These are phyloP conservation scores for Aramus guarauna DNA, from an alignment of 2,113 vertebrate genomes.

Conservation along the genomic window DNA sequence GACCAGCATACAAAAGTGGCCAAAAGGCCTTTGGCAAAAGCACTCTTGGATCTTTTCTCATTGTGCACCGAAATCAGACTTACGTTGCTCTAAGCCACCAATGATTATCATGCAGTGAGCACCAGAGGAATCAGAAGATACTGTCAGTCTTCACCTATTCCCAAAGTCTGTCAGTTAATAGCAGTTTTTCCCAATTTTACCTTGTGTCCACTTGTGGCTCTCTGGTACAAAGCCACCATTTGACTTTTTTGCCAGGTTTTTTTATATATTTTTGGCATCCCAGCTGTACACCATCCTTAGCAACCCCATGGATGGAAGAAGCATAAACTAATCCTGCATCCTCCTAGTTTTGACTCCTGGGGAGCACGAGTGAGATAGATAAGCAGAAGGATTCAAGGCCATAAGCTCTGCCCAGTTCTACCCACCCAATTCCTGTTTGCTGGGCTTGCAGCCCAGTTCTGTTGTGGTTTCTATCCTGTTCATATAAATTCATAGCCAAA, in stretches of 20 bases:
- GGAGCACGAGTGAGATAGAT: not conserved
- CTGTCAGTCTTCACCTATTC: not conserved
- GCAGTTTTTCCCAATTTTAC: not conserved
- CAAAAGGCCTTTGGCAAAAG: not conserved
- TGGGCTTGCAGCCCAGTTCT: not conserved
- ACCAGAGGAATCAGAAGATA: not conserved
- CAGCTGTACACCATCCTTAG: not conserved
- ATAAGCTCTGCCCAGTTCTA: not conserved
- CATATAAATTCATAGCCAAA: not conserved
- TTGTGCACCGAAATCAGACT: not conserved
- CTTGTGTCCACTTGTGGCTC: not conserved
- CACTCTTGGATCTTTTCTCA: not conserved
- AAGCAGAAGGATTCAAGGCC: not conserved
- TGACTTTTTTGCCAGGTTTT: too few relatives aligned
- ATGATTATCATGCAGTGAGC: rapidly evolving
- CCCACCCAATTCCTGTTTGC: rapidly evolving
- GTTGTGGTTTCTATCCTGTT: not conserved
- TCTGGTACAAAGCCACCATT: not conserved
- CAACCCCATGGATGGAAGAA: rapidly evolving
- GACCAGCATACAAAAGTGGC: not conserved
- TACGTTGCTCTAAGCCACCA: not conserved
- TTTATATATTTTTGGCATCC: not conserved
- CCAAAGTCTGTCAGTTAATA: not conserved
- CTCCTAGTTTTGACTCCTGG: not conserved
- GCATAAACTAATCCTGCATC: not conserved